Conservation (phyloP, 2,888 invertebrate species). For the Euplagia quadripunctaria region DNA sequence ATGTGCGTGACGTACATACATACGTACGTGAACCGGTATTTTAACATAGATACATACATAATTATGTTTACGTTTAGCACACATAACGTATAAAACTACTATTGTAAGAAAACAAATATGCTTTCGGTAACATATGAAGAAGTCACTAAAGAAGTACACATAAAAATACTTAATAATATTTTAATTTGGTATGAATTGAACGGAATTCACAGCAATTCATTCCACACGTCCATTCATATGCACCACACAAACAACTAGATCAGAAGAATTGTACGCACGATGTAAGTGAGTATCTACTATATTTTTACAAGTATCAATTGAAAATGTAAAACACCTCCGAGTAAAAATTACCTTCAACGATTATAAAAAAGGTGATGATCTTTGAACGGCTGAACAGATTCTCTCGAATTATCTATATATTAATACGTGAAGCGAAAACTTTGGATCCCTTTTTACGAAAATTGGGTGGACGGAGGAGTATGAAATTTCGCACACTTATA, state of each 20-base stretch:
- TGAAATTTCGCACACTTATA: no score
- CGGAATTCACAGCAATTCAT: neutral
- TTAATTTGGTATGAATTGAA: neutral
- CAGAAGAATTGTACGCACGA: neutral
- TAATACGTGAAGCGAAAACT: no score
- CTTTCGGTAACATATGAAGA: neutral
- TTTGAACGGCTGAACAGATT: no score
- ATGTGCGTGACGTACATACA: neutral
- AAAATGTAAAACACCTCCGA: no score
- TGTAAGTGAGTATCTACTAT: neutral
- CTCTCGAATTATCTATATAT: no score
- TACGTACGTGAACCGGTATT: conserved; percentile 9
- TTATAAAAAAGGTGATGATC: no score
- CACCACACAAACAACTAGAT: neutral
- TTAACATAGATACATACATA: conserved; percentile 12
- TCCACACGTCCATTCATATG: neutral
- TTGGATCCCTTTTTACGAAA: no score
- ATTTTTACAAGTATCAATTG: no score
- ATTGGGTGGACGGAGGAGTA: no score
- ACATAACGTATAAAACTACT: neutral
- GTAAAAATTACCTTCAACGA: no score
- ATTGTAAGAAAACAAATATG: neutral
- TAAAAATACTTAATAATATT: neutral
- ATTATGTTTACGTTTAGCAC: conserved; percentile 2
- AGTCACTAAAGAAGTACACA: neutral